phyloP scores from a whole-genome alignment of 2,888 invertebrate species.

The Eustalomyia histrio region DNA sequence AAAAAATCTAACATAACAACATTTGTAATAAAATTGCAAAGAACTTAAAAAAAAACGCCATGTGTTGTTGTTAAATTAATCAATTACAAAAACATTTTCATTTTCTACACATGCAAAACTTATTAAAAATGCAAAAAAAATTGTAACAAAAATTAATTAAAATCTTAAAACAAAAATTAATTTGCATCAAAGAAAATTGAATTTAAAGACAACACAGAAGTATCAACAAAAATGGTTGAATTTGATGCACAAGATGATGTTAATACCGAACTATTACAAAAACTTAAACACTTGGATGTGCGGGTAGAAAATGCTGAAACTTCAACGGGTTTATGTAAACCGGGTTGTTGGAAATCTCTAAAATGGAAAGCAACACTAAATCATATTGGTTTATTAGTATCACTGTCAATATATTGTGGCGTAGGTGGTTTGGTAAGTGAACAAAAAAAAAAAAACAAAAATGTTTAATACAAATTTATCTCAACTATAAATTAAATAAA shows the following conservation, averaged over 20 bases:
- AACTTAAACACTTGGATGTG: slow-evolving; percentile 78
- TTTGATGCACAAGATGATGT: slow-evolving; percentile 77
- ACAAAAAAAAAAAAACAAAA: slow-evolving; percentile 4
- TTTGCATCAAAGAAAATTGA: slow-evolving; percentile 33
- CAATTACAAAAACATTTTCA: slow-evolving; percentile 30
- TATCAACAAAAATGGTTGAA: slow-evolving; percentile 68
- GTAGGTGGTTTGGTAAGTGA: slow-evolving; percentile 90
- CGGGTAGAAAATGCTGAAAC: slow-evolving; percentile 73
- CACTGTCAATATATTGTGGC: slow-evolving; percentile 88
- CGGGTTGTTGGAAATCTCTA: slow-evolving; percentile 80
- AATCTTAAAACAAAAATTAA: slow-evolving; percentile 30
- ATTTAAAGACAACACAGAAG: slow-evolving; percentile 2
- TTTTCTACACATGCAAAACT: slow-evolving; percentile 5
- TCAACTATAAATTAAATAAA: slow-evolving; percentile 24
- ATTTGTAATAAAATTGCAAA: background rate
- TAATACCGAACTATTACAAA: slow-evolving; percentile 78
- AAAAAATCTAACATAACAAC: background rate
- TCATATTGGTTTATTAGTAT: slow-evolving; percentile 87
- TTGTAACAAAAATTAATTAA: slow-evolving; percentile 34
- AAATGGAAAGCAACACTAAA: slow-evolving; percentile 84
- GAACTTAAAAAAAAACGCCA: slow-evolving; percentile 34
- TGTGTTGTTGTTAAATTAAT: slow-evolving; percentile 51
- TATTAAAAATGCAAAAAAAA: slow-evolving; percentile 37
- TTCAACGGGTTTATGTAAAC: slow-evolving; percentile 72
- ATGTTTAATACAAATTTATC: slow-evolving; percentile 3